phyloP scores from a whole-genome alignment of 2,797 vertebrate genomes.

The Sebastes taczanowskii region DNA sequence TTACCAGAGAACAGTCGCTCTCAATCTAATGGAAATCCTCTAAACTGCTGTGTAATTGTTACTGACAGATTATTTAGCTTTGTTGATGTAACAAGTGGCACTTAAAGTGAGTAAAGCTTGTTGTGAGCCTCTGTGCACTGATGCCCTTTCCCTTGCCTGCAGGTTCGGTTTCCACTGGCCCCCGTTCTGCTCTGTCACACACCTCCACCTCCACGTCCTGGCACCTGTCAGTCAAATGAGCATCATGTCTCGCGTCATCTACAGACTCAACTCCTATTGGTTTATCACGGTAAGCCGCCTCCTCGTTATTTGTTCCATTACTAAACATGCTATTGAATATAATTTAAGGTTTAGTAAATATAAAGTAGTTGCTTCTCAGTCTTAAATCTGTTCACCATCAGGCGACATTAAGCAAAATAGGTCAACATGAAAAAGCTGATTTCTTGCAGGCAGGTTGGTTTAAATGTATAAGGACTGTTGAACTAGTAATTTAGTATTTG shows the following conservation, averaged over 20 bases:
- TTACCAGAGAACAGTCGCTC: not conserved
- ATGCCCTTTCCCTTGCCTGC: slow-evolving; percentile 27
- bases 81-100: not conserved
- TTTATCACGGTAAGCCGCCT: slow-evolving; percentile 90
- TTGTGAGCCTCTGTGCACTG: not conserved
- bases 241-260: slow-evolving; percentile 90
- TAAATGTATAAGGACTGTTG: not conserved
- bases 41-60: not conserved
- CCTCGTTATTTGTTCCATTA: not conserved
- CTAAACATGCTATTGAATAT: not conserved
- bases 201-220: slow-evolving; percentile 95
- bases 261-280: slow-evolving; percentile 94
- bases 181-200: slow-evolving; percentile 93
- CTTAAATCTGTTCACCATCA: not conserved
- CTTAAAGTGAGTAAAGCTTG: not conserved
- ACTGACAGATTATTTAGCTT: not conserved
- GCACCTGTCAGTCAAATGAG: slow-evolving; percentile 92
- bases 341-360: not conserved
- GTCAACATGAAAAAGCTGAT: not conserved
- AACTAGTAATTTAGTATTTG: not conserved
- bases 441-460: not conserved
- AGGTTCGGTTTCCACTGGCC: slow-evolving; percentile 98
- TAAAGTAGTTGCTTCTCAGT: not conserved
- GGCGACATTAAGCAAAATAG: not conserved
- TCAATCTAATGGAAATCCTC: not conserved